phyloP scores from a whole-genome alignment of 1,140 invertebrate species.

The Leucophenga varia region DNA sequence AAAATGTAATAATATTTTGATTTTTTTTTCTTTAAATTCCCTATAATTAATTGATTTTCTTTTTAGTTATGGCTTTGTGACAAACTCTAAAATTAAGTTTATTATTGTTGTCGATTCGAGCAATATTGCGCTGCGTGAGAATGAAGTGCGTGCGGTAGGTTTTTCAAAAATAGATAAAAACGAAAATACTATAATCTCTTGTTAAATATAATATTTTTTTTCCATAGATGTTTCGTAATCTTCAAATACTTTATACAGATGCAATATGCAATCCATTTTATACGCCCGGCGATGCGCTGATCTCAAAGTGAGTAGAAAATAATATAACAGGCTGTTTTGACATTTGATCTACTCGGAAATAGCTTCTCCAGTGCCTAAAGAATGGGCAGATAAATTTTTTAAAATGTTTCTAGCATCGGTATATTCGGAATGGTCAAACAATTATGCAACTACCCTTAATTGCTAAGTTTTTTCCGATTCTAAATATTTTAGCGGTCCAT shows the following conservation, averaged over 20 bases:
- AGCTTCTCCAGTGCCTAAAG: too few species aligned
- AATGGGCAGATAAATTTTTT: too few species aligned
- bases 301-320: conserved; percentile 69
- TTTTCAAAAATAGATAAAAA: too few species aligned
- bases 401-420: too few species aligned
- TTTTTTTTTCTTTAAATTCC: not conserved
- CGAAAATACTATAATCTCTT: too few species aligned
- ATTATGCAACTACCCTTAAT: not conserved
- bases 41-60: conserved; percentile 2
- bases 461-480: not conserved
- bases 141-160: conserved; percentile 88
- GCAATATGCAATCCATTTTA: conserved; percentile 95
- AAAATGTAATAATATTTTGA: conserved; percentile 73
- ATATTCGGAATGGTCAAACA: too few species aligned
- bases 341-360: too few species aligned
- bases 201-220: conserved; percentile 7
- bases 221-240: conserved; percentile 81
- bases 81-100: conserved; percentile 96
- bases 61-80: conserved; percentile 92
- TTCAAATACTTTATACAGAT: conserved; percentile 89
- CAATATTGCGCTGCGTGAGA: conserved; percentile 84
- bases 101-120: conserved; percentile 91
- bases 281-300: conserved; percentile 80
- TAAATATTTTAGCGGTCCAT: too few species aligned
- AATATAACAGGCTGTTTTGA: too few species aligned